These are phyloP conservation scores for Polypedilum vanderplanki DNA, from an alignment of 1,140 invertebrate genomes.

Conservation along the genomic window DNA sequence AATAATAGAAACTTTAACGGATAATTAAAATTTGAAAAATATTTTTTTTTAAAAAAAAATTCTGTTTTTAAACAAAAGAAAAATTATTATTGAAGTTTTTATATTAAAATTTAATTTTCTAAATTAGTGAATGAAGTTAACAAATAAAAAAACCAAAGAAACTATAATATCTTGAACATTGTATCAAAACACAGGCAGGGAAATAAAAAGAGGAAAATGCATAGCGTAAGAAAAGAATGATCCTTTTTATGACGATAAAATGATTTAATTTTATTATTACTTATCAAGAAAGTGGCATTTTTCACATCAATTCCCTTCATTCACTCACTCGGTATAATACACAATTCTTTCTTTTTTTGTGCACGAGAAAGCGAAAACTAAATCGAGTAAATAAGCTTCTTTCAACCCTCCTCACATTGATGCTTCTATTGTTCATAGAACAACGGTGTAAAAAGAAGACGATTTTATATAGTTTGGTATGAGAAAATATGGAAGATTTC, in stretches of 20 bases:
- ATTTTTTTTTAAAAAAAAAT: no score
- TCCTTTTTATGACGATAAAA: constrained; percentile 25
- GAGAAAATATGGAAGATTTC: constrained; percentile 4
- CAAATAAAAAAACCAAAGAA: no score
- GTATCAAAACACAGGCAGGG: background rate
- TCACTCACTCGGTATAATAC: background rate
- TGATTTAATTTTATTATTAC: constrained; percentile 29
- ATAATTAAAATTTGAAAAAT: no score
- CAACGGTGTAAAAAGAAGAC: background rate
- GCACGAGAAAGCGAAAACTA: background rate
- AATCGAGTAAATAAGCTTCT: constrained; percentile 26
- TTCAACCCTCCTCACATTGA: background rate
- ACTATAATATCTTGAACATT: no score
- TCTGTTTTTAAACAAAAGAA: no score
- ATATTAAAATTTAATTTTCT: no score
- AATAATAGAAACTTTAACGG: no score
- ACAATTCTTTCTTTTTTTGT: background rate
- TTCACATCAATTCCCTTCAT: constrained; percentile 26
- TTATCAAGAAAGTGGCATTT: constrained; percentile 26
- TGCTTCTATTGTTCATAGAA: background rate
- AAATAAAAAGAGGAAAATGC: background rate
- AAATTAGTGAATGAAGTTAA: no score
- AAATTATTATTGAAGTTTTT: no score
- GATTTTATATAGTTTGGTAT: background rate
- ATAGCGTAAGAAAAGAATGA: background rate